Conservation (phyloP, 2,888 invertebrate species). For the Coecobrya sp. region DNA sequence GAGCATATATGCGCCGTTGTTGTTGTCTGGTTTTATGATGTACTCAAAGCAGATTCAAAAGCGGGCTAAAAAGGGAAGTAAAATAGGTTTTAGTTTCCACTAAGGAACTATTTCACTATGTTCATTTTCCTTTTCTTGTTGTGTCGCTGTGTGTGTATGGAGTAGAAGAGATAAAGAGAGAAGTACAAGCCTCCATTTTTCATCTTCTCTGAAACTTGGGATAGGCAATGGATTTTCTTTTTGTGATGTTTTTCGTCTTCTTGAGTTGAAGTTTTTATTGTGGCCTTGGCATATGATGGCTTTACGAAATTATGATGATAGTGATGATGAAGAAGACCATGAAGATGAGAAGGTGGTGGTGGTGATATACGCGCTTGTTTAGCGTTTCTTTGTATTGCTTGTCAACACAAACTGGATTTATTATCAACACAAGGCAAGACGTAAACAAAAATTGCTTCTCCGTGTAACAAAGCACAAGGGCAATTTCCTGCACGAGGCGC, state of each 20-base stretch:
- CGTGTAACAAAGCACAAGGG: conserved; percentile 37
- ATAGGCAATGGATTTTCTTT: neutral
- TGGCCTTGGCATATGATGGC: conserved; percentile 18
- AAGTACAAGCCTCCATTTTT: neutral
- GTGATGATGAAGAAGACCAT: neutral
- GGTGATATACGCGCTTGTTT: conserved; percentile 5
- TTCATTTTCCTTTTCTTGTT: neutral
- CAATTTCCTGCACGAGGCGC: conserved; percentile 4
- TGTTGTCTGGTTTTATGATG: neutral
- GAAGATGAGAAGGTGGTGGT: neutral
- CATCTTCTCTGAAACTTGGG: neutral
- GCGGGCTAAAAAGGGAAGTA: neutral
- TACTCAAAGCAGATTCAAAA: neutral
- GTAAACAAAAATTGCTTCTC: conserved; percentile 25
- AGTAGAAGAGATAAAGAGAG: neutral
- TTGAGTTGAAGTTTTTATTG: neutral
- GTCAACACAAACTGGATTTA: conserved; percentile 39
- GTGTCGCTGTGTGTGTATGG: neutral
- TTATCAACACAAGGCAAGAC: conserved; percentile 32
- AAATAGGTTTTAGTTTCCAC: neutral
- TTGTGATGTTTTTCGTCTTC: neutral
- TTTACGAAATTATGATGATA: neutral
- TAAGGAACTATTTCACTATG: neutral
- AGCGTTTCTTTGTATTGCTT: conserved; percentile 13
- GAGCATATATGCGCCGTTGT: too few relatives aligned